Conservation (phyloP, 1,140 invertebrate genomes). For the Tetraneura akinire region DNA sequence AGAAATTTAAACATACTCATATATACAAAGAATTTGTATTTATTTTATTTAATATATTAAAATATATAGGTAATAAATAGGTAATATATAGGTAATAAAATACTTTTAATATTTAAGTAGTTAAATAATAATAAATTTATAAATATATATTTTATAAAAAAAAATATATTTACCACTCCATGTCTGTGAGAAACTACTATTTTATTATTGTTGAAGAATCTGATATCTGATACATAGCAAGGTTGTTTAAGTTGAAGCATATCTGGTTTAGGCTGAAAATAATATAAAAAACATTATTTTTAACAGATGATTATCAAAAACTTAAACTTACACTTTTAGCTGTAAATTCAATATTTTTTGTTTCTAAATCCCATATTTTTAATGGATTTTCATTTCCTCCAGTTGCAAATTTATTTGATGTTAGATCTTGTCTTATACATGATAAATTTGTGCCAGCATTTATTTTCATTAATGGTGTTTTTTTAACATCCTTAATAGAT, state of each 20-base stretch:
- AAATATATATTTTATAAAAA: background rate
- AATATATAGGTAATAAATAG: too few species aligned
- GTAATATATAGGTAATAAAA: too few species aligned
- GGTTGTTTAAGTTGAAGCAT: conserved; percentile 40
- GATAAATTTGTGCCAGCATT: conserved; percentile 13
- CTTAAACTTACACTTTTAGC: conserved; percentile 69
- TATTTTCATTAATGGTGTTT: background rate
- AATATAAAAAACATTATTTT: background rate
- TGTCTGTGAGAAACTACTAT: conserved; percentile 19
- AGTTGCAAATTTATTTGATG: conserved; percentile 60
- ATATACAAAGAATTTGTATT: too few species aligned
- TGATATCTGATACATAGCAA: conserved; percentile 36
- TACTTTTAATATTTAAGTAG: too few species aligned
- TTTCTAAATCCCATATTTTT: conserved; percentile 72
- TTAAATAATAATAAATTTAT: background rate
- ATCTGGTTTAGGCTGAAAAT: conserved; percentile 43
- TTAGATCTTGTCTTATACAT: conserved; percentile 13
- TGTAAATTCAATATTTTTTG: conserved; percentile 62
- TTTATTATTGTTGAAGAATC: conserved; percentile 40
- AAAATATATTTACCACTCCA: conserved; percentile 15
- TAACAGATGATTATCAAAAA: background rate
- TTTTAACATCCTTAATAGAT: background rate
- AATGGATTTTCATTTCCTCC: conserved; percentile 75
- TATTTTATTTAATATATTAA: too few species aligned
- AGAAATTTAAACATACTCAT: too few species aligned